These are phyloP conservation scores for Xiphydria camelus DNA, from an alignment of 2,888 invertebrate species.

Conservation along the genomic window DNA sequence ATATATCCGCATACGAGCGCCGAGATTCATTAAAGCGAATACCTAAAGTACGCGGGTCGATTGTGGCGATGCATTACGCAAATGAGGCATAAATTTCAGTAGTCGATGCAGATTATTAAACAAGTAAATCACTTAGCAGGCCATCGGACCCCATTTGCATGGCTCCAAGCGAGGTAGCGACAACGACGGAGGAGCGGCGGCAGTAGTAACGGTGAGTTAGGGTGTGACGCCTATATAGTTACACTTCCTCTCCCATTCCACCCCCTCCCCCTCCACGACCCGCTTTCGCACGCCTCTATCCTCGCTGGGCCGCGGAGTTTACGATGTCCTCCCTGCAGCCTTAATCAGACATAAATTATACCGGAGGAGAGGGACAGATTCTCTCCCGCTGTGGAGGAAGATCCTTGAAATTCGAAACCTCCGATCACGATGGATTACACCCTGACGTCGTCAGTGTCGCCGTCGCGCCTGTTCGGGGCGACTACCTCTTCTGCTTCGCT, in stretches of 20 bases:
- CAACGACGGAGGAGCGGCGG: background rate
- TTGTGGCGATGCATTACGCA: conserved; percentile 36
- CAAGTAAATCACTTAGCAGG: conserved; percentile 37
- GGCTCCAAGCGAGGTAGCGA: background rate
- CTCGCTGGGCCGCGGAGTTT: background rate
- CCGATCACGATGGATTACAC: no score
- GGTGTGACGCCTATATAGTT: background rate
- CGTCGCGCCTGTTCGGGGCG: no score
- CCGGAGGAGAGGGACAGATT: background rate
- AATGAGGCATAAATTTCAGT: conserved; percentile 40
- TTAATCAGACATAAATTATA: conserved; percentile 14
- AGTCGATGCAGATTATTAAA: conserved; percentile 43
- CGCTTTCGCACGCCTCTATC: background rate
- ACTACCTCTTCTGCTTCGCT: no score
- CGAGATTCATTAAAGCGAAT: no score
- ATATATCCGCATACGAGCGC: no score
- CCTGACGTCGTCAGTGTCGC: no score
- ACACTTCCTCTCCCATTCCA: background rate
- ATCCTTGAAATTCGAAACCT: no score
- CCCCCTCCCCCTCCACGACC: background rate
- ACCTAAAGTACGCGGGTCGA: no score
- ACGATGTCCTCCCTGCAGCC: conserved; percentile 5
- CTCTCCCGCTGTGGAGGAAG: no score
- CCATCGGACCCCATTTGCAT: conserved; percentile 28
- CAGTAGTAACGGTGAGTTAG: background rate